Evolutionary conservation across 2,888 invertebrate genomes (phyloP), one percentile per base, ranked within the genome.

Genomic region (Catotricha subobsoleta): DNA sequence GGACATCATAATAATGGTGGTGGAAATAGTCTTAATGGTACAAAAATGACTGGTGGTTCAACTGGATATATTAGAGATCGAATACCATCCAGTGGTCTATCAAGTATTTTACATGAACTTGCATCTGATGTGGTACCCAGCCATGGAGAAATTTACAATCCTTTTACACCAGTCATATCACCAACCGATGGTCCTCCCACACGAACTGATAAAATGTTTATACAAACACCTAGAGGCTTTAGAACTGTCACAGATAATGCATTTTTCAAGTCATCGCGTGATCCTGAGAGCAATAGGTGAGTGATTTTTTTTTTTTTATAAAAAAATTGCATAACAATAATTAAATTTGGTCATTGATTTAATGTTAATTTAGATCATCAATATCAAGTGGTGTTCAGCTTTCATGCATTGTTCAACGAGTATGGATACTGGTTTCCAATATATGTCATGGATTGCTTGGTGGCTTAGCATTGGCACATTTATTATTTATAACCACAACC

Each of bases 391-490:
- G 54, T 43, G 60, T 61, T 27, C 57, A 60, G 51, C 48, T 63
- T 46, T 60, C 63, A 44, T 62, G 61, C 53, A 52, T 58, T 40
- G 56, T 65, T 46, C 71, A 71, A 59, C 65, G 65, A 54, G 59
- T 62, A 51, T 71, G 69, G 68, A 59, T 67, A 50, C 61, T 67
- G 48, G 53, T 70, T 43, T 65, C 69, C 29, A 66, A 64, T 40
- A 60, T 71, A 37, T 70, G 69, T 50, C 70, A 71, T 52, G 71
- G 71, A 40, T 54, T 71, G 45, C 55, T 71, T 44, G 70, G 67
- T 44, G 71, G 71, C 38, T 51, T 71, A 51, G 62, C 63, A 33
- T 48, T 63, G 49, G 62, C 63, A 30, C 62, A 63, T 52, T 50
- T 63, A 40, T 52, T 63, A 36, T 60, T 63, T 45, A 60, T 63